These are phyloP conservation scores for Trilocha varians DNA, from an alignment of 2,888 invertebrate species.

Conservation along the genomic window DNA sequence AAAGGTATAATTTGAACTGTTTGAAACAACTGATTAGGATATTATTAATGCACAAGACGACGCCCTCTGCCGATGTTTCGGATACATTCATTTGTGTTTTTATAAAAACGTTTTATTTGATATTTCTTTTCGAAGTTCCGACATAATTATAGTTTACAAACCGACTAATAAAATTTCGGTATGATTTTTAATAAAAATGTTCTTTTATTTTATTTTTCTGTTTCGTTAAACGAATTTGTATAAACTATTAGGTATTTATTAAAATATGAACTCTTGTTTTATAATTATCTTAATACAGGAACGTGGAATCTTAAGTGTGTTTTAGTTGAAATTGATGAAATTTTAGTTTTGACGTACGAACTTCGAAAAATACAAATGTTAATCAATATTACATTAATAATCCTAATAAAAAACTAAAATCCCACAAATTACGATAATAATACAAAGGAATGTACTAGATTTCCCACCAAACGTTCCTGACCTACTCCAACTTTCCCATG, in stretches of 20 bases:
- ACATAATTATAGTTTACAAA: slow-evolving; percentile 52
- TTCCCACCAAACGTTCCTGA: slow-evolving; percentile 27
- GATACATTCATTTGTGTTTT: slow-evolving; percentile 57
- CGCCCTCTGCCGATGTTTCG: slow-evolving; percentile 52
- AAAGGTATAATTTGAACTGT: slow-evolving; percentile 59
- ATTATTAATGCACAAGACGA: slow-evolving; percentile 62
- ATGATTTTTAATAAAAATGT: not conserved
- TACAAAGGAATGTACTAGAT: not conserved
- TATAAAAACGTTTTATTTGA: slow-evolving; percentile 32
- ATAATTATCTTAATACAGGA: too few relatives aligned
- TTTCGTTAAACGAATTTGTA: not conserved
- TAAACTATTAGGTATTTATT: not conserved
- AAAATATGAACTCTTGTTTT: too few relatives aligned
- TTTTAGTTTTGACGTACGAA: too few relatives aligned
- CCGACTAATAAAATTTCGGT: not conserved
- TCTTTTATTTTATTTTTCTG: not conserved
- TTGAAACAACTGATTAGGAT: slow-evolving; percentile 68
- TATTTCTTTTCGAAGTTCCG: slow-evolving; percentile 35
- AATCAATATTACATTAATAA: too few relatives aligned
- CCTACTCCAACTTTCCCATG: slow-evolving; percentile 65
- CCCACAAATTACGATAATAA: not conserved
- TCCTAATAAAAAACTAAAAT: too few relatives aligned
- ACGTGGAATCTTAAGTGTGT: too few relatives aligned
- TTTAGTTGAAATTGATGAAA: too few relatives aligned
- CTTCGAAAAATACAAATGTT: too few relatives aligned